Evolutionary conservation across 1,140 invertebrate species (phyloP).

Genomic region (Pseudomyrmex dendroicus): DNA sequence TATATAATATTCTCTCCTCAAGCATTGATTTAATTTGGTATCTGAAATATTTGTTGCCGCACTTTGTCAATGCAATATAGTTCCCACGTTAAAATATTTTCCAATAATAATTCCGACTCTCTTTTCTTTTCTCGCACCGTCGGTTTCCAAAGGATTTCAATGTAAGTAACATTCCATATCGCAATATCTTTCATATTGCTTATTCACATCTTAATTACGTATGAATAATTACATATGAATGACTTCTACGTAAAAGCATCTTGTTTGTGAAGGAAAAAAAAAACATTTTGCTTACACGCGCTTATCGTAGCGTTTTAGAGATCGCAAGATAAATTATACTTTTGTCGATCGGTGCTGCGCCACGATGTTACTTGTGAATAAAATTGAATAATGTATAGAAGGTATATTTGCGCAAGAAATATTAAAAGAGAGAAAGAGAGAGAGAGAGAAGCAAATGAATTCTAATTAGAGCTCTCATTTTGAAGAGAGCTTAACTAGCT

Average conservation of each 20-base stretch:
- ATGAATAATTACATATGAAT: background rate
- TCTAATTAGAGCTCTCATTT: conserved; percentile 14
- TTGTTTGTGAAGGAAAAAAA: background rate
- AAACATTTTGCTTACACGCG: conserved; percentile 18
- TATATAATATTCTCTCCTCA: too few species aligned
- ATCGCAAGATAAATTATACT: background rate
- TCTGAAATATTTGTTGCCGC: conserved; percentile 42
- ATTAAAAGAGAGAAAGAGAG: background rate
- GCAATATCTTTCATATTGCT: background rate
- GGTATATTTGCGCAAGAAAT: background rate
- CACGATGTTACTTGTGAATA: background rate
- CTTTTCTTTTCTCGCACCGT: conserved; percentile 69
- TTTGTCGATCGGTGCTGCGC: conserved; percentile 19
- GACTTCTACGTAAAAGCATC: background rate
- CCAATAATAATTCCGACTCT: conserved; percentile 55
- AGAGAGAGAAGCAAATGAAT: background rate
- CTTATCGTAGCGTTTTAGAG: conserved; percentile 31
- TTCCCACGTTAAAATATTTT: background rate
- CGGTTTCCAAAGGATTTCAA: conserved; percentile 77
- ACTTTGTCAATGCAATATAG: background rate
- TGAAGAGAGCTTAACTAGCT: background rate
- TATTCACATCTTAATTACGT: background rate
- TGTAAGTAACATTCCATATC: conserved; percentile 77
- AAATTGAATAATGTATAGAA: background rate
- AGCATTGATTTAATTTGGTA: background rate